A percentile compares a stretch with the other conserved stretches of the same genome.
Evolutionary conservation across 2,113 vertebrate species (phyloP).

Genomic region (Pogonocichla stellata): DNA sequence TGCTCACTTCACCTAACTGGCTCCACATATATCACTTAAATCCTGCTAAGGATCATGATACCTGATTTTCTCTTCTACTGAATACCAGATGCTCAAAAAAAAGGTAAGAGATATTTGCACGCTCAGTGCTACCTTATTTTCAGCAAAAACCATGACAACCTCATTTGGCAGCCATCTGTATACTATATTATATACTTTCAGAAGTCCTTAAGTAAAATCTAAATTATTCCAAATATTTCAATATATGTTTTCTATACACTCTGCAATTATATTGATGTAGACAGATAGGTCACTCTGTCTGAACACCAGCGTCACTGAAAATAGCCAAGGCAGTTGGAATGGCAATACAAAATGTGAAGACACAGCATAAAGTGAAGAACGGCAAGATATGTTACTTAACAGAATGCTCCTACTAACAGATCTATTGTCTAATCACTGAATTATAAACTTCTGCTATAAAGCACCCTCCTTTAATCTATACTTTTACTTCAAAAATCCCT

Average conservation of each 20-base stretch:
- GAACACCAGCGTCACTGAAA: not conserved
- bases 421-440: not conserved
- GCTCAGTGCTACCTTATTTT: not conserved
- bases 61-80: not conserved
- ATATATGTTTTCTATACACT: not conserved
- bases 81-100: not conserved
- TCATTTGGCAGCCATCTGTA: not conserved
- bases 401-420: not conserved
- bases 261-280: not conserved
- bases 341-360: not conserved
- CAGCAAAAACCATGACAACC: not conserved
- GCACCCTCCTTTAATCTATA: not conserved
- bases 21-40: not conserved
- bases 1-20: not conserved
- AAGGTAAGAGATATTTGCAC: not conserved
- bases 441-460: not conserved
- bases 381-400: not conserved
- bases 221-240: not conserved
- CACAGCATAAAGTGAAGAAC: rapidly evolving
- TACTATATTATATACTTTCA: not conserved
- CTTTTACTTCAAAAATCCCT: not conserved
- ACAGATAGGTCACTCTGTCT: not conserved
- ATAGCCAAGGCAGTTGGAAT: not conserved
- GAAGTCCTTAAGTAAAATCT: not conserved
- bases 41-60: not conserved